A percentile compares a stretch with the other conserved stretches of the same genome.
These are phyloP conservation scores for Hyperopisus bebe DNA, from an alignment of 2,113 vertebrate genomes.

Conservation along the genomic window DNA sequence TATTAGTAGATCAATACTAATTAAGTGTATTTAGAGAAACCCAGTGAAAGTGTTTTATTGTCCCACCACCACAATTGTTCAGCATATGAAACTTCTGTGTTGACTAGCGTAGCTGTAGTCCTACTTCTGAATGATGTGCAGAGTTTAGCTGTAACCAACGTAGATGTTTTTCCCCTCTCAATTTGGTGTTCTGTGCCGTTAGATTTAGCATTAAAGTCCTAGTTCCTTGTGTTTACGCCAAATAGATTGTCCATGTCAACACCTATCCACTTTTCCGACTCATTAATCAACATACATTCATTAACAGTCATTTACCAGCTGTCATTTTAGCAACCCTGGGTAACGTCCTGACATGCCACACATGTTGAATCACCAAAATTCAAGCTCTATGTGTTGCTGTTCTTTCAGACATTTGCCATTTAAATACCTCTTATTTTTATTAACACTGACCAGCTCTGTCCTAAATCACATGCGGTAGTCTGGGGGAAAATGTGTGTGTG, in stretches of 20 bases:
- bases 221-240: conserved; percentile 27
- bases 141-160: conserved; percentile 35
- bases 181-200: conserved; percentile 20
- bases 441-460: conserved; percentile 28
- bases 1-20: conserved; percentile 46
- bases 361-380: background rate
- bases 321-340: background rate
- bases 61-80: conserved; percentile 23
- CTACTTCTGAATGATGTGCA: conserved; percentile 37
- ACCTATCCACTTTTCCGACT: background rate
- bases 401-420: background rate
- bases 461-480: conserved; percentile 27
- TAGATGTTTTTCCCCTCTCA: conserved; percentile 40
- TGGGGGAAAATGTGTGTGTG: background rate
- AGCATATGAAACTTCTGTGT: conserved; percentile 38
- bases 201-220: conserved; percentile 25
- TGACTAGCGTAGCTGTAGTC: conserved; percentile 36
- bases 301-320: background rate
- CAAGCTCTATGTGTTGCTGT: background rate
- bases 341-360: background rate
- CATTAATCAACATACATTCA: background rate
- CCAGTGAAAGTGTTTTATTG: conserved; percentile 34
- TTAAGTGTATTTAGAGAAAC: conserved; percentile 38
- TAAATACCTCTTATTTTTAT: conserved; percentile 35
- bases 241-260: conserved; percentile 15